Percentiles rank a stretch among this genome's conserved stretches.
phyloP scores from a whole-genome alignment of 2,888 invertebrate genomes.

The Nebria brevicollis region DNA sequence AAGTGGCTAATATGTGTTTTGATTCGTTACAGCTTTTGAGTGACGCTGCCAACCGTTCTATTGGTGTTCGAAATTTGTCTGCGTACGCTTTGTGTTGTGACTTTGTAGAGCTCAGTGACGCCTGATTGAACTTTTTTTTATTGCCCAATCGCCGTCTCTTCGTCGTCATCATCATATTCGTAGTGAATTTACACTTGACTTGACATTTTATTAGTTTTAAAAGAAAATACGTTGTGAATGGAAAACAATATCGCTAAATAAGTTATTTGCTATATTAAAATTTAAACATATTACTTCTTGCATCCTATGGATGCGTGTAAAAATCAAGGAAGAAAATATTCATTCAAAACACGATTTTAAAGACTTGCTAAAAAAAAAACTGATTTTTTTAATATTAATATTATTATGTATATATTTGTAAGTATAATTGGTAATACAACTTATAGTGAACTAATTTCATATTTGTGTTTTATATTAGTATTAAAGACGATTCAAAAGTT shows the following conservation, averaged over 20 bases:
- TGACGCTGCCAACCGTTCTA: conserved; percentile 37
- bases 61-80: conserved; percentile 26
- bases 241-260: conserved; percentile 33
- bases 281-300: conserved; percentile 29
- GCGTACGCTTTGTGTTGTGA: conserved; percentile 32
- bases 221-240: conserved; percentile 26
- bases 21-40: conserved; percentile 47
- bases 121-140: conserved; percentile 7
- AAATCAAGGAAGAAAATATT: conserved; percentile 19
- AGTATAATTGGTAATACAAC: conserved; percentile 43
- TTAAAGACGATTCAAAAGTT: conserved; percentile 10
- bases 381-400: conserved; percentile 33
- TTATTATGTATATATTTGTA: conserved; percentile 43
- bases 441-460: conserved; percentile 22
- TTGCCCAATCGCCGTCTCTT: conserved; percentile 10
- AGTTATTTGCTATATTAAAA: conserved; percentile 42
- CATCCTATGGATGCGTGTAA: conserved; percentile 46
- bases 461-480: conserved; percentile 29
- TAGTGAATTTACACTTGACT: conserved; percentile 25
- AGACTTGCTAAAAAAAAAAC: conserved; percentile 36
- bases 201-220: conserved; percentile 25
- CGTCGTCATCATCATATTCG: conserved; percentile 15
- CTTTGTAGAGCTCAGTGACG: conserved; percentile 21
- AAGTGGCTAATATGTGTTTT: neutral
- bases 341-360: conserved; percentile 29